A percentile compares a stretch with the other conserved stretches of the same genome.
Conservation (phyloP, 92 coral and sea anemone genomes). For the Actinernus sp. region DNA sequence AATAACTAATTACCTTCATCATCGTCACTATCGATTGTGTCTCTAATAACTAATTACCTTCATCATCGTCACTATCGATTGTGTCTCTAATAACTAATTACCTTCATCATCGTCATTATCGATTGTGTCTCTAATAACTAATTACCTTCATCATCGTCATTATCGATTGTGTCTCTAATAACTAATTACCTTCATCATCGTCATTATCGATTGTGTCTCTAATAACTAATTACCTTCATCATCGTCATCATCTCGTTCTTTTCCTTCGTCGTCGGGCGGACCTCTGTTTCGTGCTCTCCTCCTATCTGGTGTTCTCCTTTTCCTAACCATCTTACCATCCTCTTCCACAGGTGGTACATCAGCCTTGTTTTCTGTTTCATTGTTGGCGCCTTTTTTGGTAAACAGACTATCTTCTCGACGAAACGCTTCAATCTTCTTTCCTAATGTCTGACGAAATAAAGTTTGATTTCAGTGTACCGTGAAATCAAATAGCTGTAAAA, state of each 20-base stretch:
- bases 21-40: no score
- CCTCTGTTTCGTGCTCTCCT: slow-evolving; percentile 20
- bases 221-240: slow-evolving; percentile 1
- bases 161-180: no score
- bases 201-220: not conserved
- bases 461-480: no score
- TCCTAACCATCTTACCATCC: not conserved
- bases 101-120: no score
- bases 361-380: slow-evolving; percentile 3
- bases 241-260: not conserved
- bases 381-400: slow-evolving; percentile 2
- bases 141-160: no score
- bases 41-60: no score
- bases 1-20: no score
- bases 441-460: slow-evolving; percentile 3
- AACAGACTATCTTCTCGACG: slow-evolving; percentile 34
- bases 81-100: no score
- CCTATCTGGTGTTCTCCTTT: slow-evolving; percentile 3
- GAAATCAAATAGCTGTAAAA: no score
- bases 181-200: no score
- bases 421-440: slow-evolving; percentile 30
- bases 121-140: no score
- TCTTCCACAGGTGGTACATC: slow-evolving; percentile 12
- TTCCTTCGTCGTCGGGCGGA: slow-evolving; percentile 13
- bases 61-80: no score